Percentiles rank a stretch among this genome's conserved stretches.
Evolutionary conservation across 2,888 invertebrate species (phyloP).

Genomic region (Omphaloscelis lunosa): DNA sequence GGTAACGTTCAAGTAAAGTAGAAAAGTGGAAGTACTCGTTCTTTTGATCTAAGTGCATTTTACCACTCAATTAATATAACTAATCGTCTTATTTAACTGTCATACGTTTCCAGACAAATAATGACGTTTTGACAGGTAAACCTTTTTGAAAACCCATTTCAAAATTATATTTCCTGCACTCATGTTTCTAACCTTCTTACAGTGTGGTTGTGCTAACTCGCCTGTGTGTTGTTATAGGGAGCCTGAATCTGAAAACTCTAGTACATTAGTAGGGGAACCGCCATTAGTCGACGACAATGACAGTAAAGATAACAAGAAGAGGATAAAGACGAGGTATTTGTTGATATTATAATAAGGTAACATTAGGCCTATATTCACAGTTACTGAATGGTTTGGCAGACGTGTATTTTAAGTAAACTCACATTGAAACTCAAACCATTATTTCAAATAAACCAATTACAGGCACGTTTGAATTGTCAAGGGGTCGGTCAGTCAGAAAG

Average conservation of each 20-base stretch:
- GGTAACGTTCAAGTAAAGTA: no score
- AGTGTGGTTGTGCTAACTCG: slow-evolving; percentile 36
- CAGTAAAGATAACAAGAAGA: slow-evolving; percentile 83
- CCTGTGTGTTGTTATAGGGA: slow-evolving; percentile 74
- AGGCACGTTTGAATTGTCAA: no score
- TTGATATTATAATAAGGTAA: not conserved
- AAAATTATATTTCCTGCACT: not conserved
- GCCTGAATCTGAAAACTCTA: slow-evolving; percentile 85
- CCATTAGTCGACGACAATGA: slow-evolving; percentile 82
- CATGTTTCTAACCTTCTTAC: slow-evolving; percentile 21
- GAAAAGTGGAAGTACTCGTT: no score
- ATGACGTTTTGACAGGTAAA: not conserved
- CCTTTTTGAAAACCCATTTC: not conserved
- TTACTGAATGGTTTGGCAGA: not conserved
- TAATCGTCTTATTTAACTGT: not conserved
- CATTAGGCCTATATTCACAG: not conserved
- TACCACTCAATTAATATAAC: not conserved
- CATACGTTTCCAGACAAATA: not conserved
- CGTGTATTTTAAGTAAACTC: not conserved
- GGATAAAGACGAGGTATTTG: slow-evolving; percentile 85
- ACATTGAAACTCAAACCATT: no score
- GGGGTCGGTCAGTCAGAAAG: no score
- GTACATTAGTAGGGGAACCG: slow-evolving; percentile 85
- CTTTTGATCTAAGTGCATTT: not conserved
- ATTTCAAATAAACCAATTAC: no score